These are phyloP conservation scores for Pteruthius melanotis DNA, from an alignment of 2,113 vertebrate species.

Conservation along the genomic window DNA sequence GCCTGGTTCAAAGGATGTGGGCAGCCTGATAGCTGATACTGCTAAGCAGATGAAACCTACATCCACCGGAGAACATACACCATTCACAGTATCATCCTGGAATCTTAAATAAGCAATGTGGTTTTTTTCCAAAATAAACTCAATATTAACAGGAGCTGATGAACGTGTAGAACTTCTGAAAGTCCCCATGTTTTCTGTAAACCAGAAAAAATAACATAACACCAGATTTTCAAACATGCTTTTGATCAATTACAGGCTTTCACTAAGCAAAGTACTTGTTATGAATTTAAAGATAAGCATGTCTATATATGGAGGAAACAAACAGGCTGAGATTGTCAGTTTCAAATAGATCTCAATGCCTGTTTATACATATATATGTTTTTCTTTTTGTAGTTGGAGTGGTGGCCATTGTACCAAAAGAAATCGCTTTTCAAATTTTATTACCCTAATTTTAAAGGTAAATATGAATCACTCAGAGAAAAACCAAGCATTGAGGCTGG, in stretches of 20 bases:
- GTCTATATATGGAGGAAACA: neutral
- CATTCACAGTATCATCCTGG: neutral
- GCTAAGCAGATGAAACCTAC: neutral
- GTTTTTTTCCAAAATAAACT: neutral
- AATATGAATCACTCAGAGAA: neutral
- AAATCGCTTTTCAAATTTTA: neutral
- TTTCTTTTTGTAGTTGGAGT: neutral
- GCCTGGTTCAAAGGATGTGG: neutral
- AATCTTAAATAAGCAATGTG: neutral
- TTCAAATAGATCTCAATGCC: neutral
- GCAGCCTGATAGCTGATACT: neutral
- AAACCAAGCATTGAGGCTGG: neutral
- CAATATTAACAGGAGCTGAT: neutral
- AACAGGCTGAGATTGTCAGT: neutral
- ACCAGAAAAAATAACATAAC: neutral
- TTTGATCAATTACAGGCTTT: neutral
- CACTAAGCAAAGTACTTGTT: neutral
- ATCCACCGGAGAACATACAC: neutral
- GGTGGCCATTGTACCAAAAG: neutral
- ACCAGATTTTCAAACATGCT: neutral
- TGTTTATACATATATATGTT: neutral
- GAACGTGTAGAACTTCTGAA: neutral
- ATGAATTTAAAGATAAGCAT: neutral
- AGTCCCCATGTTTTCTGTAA: neutral
- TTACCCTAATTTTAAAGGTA: neutral